These are phyloP conservation scores for Crossocerus cetratus DNA, from an alignment of 2,888 invertebrate genomes.

Conservation along the genomic window DNA sequence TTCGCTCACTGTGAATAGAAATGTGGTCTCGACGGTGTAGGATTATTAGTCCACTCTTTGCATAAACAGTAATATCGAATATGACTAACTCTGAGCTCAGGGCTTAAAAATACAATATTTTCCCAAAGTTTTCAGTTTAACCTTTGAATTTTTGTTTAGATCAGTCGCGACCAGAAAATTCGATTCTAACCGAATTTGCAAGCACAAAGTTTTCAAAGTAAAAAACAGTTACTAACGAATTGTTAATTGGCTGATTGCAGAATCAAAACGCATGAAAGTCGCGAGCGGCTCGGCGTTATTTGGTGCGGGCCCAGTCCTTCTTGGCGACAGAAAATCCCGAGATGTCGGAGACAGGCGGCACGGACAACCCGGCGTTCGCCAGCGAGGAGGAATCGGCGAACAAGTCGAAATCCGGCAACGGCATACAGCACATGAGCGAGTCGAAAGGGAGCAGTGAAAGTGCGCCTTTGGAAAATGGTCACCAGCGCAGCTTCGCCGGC, in stretches of 20 bases:
- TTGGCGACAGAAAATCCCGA: conserved; percentile 52
- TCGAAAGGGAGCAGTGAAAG: neutral
- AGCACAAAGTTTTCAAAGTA: no score
- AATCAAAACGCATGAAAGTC: conserved; percentile 68
- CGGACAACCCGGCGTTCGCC: conserved; percentile 74
- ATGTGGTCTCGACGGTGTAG: no score
- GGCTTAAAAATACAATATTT: no score
- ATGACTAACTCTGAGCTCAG: no score
- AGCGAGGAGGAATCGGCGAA: conserved; percentile 61
- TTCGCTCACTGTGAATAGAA: no score
- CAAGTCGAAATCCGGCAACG: neutral
- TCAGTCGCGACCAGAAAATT: no score
- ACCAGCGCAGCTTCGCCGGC: conserved; percentile 64
- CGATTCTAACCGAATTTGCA: no score
- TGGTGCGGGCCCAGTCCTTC: conserved; percentile 54
- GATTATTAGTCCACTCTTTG: no score
- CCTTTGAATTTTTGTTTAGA: no score
- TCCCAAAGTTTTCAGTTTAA: no score
- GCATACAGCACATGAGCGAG: neutral
- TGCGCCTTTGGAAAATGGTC: conserved; percentile 65
- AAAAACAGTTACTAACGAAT: neutral
- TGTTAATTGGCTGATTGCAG: conserved; percentile 45
- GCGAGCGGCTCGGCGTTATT: conserved; percentile 52
- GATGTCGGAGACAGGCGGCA: conserved; percentile 70
- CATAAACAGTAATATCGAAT: no score